Base-by-base conservation (phyloP, 1,140 invertebrate species). In the Pogonomyrmex barbatus region DNA sequence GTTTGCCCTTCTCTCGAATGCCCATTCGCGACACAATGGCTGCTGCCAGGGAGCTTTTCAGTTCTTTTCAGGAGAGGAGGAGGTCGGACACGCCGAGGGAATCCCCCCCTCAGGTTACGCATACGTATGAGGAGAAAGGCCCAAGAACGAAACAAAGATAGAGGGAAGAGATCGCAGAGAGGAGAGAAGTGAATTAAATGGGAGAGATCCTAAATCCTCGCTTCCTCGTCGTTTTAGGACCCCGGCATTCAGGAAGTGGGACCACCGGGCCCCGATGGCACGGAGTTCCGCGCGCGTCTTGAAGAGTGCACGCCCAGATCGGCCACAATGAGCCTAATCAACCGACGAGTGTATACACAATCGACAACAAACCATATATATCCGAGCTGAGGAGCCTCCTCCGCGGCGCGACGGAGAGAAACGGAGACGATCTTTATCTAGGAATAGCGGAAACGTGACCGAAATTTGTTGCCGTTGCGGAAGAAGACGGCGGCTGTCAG, bases 1-100 rank as follows among this genome's bases (percentile, higher is more conserved):
- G 94, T 94, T 94, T 94, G 93, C 94, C 93, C 92, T 94, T 94
- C 94, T 94, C 94, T 94, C 92, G 93, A 94, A 92, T 93, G 91
- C 92, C 92, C 91, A 93, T 94, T 93, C 92, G 92, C 60, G 88
- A 91, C 89, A 94, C 94, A 94, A 94, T 94, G 92, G 93, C 87
- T 54, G 91, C 90, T 91, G 90, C 87, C 85, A 92, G 90, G 92
- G 88, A 82, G 93, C 93, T 93, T 94, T 94, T 94, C 90, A 92
- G 89, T 92, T 92, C 91, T 91, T 90, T 78, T 88, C 91, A 89
- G 39, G 39, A 52, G 17, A 42, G 33, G 54, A 30, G 17, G 9
- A 12, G 4, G 8, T 14, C 12, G 12, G 45, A 4, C 45, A 71
- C 24, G 24, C 24, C 24, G 24, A 24, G 24, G 24, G 52, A 17